These are phyloP conservation scores for Perizoma flavofasciatum DNA, from an alignment of 2,888 invertebrate species.

Conservation along the genomic window DNA sequence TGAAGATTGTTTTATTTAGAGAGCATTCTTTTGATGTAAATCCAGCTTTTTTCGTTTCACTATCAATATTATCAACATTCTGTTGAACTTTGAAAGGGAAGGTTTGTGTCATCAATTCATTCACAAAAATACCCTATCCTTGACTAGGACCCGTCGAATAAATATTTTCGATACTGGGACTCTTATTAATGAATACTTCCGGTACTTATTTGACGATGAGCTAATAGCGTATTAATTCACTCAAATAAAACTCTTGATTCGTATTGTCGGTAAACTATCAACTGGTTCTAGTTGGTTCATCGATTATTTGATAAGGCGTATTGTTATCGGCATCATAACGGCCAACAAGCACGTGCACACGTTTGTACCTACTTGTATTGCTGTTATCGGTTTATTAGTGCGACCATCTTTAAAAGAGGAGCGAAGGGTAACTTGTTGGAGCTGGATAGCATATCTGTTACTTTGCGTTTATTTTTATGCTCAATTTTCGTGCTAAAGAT, in stretches of 20 bases:
- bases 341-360: constrained; percentile 10
- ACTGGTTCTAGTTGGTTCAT: constrained; percentile 51
- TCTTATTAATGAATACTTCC: no score
- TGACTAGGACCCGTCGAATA: no score
- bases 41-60: no score
- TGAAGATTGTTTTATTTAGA: constrained; percentile 12
- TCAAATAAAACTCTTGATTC: constrained; percentile 3
- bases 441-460: no score
- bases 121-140: no score
- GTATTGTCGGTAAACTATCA: constrained; percentile 31
- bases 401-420: background rate
- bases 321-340: constrained; percentile 52
- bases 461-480: no score
- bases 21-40: background rate
- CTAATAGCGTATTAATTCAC: background rate
- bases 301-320: constrained; percentile 74
- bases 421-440: background rate
- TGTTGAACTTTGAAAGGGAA: no score
- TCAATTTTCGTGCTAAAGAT: no score
- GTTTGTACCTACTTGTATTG: background rate
- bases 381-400: constrained; percentile 4
- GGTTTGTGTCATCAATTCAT: no score
- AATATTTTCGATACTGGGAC: no score
- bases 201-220: no score
- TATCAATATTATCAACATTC: no score